A percentile compares a stretch with the other conserved stretches of the same genome.
phyloP scores from a whole-genome alignment of 2,113 vertebrate genomes.

The Myiozetetes cayanensis region DNA sequence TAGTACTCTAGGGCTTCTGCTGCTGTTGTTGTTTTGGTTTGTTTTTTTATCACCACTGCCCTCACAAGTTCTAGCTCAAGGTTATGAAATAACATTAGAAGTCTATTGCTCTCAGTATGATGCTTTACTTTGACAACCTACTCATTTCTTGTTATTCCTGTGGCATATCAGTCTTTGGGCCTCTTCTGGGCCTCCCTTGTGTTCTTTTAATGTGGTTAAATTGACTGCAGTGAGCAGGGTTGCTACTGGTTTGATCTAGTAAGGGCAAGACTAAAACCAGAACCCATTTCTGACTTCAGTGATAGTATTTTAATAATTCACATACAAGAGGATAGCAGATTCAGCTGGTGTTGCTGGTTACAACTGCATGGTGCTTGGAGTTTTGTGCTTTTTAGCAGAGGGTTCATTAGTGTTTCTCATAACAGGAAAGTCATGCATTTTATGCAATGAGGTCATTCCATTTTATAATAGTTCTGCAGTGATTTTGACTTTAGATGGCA shows the following conservation, averaged over 20 bases:
- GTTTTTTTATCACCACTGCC: not conserved
- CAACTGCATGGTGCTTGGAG: not conserved
- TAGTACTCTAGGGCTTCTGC: not conserved
- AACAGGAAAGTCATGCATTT: constrained; percentile 8
- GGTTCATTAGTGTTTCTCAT: not conserved
- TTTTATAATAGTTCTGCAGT: constrained; percentile 14
- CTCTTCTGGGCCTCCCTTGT: not conserved
- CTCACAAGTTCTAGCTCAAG: not conserved
- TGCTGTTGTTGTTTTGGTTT: not conserved
- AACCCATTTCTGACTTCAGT: not conserved
- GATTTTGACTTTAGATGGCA: constrained; percentile 41
- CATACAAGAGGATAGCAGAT: not conserved
- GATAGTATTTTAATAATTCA: not conserved
- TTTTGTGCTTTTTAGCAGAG: not conserved
- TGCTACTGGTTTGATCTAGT: not conserved
- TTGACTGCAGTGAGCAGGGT: not conserved
- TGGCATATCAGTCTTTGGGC: not conserved
- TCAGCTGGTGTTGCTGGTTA: not conserved
- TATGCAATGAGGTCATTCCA: constrained; percentile 30
- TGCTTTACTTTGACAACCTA: not conserved
- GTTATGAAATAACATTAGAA: not conserved
- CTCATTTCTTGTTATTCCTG: not conserved
- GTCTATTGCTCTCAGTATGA: not conserved
- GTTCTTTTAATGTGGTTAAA: not conserved
- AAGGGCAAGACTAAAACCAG: not conserved